phyloP scores from a whole-genome alignment of 2,888 invertebrate species.

The Agrotis puta region DNA sequence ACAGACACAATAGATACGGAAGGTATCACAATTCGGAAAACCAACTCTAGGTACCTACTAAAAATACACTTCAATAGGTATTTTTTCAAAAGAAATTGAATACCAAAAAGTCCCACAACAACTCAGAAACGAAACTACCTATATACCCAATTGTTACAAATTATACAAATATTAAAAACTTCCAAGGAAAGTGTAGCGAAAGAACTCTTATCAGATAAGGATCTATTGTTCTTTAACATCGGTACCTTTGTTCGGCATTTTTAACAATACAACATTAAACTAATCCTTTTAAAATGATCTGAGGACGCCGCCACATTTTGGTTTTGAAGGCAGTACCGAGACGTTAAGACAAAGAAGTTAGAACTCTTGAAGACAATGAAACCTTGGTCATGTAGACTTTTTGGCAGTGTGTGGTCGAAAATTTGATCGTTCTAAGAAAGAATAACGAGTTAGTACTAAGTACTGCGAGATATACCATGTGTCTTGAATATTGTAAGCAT shows the following conservation, averaged over 20 bases:
- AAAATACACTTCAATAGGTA: neutral
- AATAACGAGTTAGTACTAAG: neutral
- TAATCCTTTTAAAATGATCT: slow-evolving; percentile 75
- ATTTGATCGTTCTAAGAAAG: slow-evolving; percentile 9
- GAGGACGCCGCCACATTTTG: slow-evolving; percentile 62
- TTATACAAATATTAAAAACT: slow-evolving; percentile 20
- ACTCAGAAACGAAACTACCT: neutral
- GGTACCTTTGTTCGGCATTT: slow-evolving; percentile 74
- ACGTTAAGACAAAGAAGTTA: slow-evolving; percentile 15
- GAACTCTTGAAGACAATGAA: slow-evolving; percentile 11
- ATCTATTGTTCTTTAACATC: slow-evolving; percentile 66
- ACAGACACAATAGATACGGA: neutral
- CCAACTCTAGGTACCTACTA: neutral
- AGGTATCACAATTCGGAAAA: slow-evolving; percentile 15
- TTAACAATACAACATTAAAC: slow-evolving; percentile 77
- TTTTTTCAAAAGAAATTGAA: neutral
- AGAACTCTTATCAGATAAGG: slow-evolving; percentile 72
- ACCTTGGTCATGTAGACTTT: slow-evolving; percentile 21
- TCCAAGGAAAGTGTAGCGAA: slow-evolving; percentile 50
- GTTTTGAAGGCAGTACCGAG: slow-evolving; percentile 40
- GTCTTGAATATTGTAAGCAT: neutral
- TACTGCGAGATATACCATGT: neutral
- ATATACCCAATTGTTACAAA: slow-evolving; percentile 10
- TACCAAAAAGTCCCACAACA: slow-evolving; percentile 21
- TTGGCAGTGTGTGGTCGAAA: slow-evolving; percentile 4